Base-by-base conservation (phyloP, 2,888 invertebrate genomes). In the Phengaris arion region DNA sequence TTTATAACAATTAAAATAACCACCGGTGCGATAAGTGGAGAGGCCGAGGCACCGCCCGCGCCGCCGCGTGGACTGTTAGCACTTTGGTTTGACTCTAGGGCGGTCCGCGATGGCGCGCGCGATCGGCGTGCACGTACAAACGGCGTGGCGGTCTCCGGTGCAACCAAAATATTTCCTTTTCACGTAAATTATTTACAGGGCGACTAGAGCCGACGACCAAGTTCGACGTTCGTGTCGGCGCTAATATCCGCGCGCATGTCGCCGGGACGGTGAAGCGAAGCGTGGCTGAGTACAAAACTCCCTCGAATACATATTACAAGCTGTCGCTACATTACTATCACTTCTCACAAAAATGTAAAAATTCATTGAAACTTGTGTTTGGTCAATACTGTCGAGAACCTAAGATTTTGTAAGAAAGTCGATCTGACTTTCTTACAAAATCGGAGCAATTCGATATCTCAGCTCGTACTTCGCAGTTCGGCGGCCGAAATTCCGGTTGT, bases 251-350 rank as follows among this genome's bases (percentile, higher is more conserved):
- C 59, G 59, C 64, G 64, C 35, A n/a, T n/a, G 35, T 64, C 64
- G 64, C 64, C 64, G 64, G 54, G 72, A 52, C 72, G 15, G 51
- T 15, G 52, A 77, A 78, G 78, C 86, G 81, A 84, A 88, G 86
- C 87, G 80, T 80, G 72, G 35, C 51, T 35, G 22, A 79, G 85
- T 87, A 85, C 77, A 85, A 86, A 86, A 85, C 78, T 80, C 80
- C 75, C 83, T 82, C 83, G 82, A 79, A 75, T 78, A 78, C 81
- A 81, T 79, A 82, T 83, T 83, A 83, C 83, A 82, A 83, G 81
- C 8, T 35, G 35, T 82, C 78, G 79, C 86, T 85, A 86, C 81
- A 80, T 87, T 89, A 89, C 85, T 88, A 89, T 89, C 89, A 89
- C 88, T 88, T 89, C 83, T 87, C 86, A 87, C 84, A 84, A 85